Percentiles rank a stretch among this genome's conserved stretches.
Evolutionary conservation across 2,113 vertebrate species (phyloP).

Genomic region (Perca fluviatilis): DNA sequence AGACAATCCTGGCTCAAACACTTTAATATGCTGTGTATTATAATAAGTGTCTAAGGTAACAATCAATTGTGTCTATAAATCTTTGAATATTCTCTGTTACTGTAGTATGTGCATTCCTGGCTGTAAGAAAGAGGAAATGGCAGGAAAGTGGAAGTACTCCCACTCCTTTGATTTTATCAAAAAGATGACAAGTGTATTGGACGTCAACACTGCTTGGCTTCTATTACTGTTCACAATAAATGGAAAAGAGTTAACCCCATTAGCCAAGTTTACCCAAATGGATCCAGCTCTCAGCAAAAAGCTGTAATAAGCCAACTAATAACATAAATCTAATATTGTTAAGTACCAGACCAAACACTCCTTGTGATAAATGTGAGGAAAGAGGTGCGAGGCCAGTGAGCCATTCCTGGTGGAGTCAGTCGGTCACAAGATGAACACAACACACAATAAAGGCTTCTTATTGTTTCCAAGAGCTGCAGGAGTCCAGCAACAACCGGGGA

Average conservation of each 20-base stretch:
- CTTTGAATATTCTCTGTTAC: background rate
- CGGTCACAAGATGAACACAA: slow-evolving; percentile 23
- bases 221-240: background rate
- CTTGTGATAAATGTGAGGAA: background rate
- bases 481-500: background rate
- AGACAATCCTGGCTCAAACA: background rate
- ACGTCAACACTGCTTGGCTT: slow-evolving; percentile 1
- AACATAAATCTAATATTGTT: background rate
- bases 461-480: slow-evolving; percentile 16
- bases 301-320: background rate
- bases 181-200: background rate
- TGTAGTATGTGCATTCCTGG: background rate
- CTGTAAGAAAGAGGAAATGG: background rate
- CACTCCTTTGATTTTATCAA: background rate
- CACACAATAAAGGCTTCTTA: background rate
- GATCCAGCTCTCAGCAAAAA: background rate
- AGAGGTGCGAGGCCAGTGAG: slow-evolving; percentile 7
- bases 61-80: background rate
- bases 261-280: too few species aligned
- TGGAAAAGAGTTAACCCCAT: background rate
- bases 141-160: too few species aligned
- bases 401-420: slow-evolving; percentile 10
- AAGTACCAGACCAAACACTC: background rate
- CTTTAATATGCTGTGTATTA: background rate
- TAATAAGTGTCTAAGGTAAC: background rate